These are phyloP conservation scores for Nomada fabriciana DNA, from an alignment of 2,888 invertebrate species.

Conservation along the genomic window DNA sequence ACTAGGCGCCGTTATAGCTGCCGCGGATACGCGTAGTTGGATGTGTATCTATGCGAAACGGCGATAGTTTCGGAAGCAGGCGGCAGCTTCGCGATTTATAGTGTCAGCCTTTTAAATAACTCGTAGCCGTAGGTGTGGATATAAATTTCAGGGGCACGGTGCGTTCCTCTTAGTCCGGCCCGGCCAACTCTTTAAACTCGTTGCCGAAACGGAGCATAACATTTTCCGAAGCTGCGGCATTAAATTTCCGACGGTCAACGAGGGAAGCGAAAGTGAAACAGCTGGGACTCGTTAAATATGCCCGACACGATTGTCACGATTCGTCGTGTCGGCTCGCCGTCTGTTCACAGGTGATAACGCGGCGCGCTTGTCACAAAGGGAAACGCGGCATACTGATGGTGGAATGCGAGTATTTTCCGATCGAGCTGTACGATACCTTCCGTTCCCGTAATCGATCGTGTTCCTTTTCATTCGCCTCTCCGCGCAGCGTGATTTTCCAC, in stretches of 20 bases:
- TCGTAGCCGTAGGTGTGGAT: not conserved
- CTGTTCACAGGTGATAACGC: constrained; percentile 22
- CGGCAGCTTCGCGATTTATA: constrained; percentile 42
- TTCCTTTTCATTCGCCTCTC: constrained; percentile 6
- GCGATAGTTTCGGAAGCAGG: constrained; percentile 22
- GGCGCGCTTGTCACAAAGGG: constrained; percentile 23
- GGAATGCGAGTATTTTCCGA: constrained; percentile 52
- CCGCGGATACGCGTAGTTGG: constrained; percentile 17
- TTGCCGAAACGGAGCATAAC: not conserved
- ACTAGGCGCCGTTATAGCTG: constrained; percentile 27
- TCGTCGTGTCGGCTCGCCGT: constrained; percentile 28
- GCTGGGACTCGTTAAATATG: constrained; percentile 38
- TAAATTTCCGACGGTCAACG: constrained; percentile 18
- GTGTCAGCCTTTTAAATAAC: constrained; percentile 51
- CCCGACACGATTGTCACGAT: constrained; percentile 47
- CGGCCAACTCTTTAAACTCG: not conserved
- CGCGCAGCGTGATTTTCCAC: not conserved
- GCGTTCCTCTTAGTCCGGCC: constrained; percentile 1
- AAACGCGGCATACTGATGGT: constrained; percentile 25
- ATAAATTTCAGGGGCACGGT: constrained; percentile 7
- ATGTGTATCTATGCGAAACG: constrained; percentile 32
- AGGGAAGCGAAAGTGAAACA: constrained; percentile 58
- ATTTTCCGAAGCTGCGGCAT: constrained; percentile 6
- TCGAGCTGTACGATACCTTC: not conserved
- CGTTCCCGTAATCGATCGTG: not conserved